Conservation (phyloP, 1,140 invertebrate species). For the Drosophila ohnishii region DNA sequence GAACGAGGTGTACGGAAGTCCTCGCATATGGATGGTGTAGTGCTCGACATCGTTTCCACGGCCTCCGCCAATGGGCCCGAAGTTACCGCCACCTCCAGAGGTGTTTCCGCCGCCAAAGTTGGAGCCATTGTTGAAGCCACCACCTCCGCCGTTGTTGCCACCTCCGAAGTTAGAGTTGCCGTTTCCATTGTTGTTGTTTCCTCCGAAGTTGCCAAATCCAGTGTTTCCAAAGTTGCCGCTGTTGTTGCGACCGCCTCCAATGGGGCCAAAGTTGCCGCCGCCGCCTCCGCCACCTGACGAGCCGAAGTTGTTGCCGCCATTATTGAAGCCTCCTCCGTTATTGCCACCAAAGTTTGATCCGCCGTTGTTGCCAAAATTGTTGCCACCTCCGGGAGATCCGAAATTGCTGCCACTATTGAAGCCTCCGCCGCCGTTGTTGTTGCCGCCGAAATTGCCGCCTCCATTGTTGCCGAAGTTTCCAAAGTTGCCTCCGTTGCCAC, state of each 20-base stretch:
- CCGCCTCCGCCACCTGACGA: conserved; percentile 26
- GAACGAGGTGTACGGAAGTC: conserved; percentile 78
- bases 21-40: conserved; percentile 77
- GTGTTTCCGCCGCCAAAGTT: conserved; percentile 37
- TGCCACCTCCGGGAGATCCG: conserved; percentile 36
- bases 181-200: conserved; percentile 46
- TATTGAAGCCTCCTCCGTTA: conserved; percentile 48
- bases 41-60: conserved; percentile 66
- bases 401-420: conserved; percentile 61
- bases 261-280: conserved; percentile 58
- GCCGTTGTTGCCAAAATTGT: conserved; percentile 56
- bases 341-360: conserved; percentile 53
- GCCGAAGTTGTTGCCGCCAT: conserved; percentile 56
- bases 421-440: conserved; percentile 45
- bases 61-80: conserved; percentile 66
- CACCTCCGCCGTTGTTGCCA: conserved; percentile 39
- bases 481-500: conserved; percentile 52
- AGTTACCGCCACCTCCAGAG: conserved; percentile 56
- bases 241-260: conserved; percentile 63
- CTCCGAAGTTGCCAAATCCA: conserved; percentile 49
- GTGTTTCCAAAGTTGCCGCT: conserved; percentile 50
- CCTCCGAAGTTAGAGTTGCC: conserved; percentile 40
- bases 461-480: conserved; percentile 67
- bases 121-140: conserved; percentile 48
- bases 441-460: conserved; percentile 68